Evolutionary conservation across 2,113 vertebrate species (phyloP), one percentile per base, ranked within the genome.

Genomic region (Nothoprocta pentlandii): DNA sequence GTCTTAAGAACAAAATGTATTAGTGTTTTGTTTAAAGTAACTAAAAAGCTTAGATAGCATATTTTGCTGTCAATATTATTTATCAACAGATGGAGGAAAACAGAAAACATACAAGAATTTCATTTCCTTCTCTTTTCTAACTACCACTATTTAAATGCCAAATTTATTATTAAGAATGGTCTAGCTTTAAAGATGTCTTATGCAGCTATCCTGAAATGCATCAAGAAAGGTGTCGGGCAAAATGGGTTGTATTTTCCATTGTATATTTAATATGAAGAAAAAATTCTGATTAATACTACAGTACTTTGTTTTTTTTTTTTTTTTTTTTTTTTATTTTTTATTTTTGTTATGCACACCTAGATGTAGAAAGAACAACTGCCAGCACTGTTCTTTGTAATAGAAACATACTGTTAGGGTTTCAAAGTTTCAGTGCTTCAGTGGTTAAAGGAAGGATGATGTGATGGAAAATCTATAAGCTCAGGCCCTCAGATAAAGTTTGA

Each of bases 101-200:
- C 16, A 16, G 13, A 44, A 76, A 68, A 82, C 9, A 12, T 54
- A 16, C 26, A 87, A 36, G 10, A 67, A 42, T 8, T 5, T 36
- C 5, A 23, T 68, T 73, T 79, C 3, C 19, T 62, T 76, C 36
- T n/a, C 5, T 68, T 30, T 11, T 34, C 13, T 59, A 64, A 56
- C 10, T 41, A 6, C 10, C 9, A 36, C 5, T 59, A 16, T 75
- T 6, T 15, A 63, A 1, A 22, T 85, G 36, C 28, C 62, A n/a
- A 59, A 88, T 39, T 68, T 87, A 26, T 16, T 47, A 3, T 21
- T 7, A 56, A 53, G 36, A 2, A 8, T 39, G 44, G 23, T 26
- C 3, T 46, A 46, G 4, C 0, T 0, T 26, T 71, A 7, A 7
- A 41, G 32, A 15, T 80, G 8, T 46, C 46, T 3, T 2, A 9